Evolutionary conservation across 1,140 invertebrate genomes (phyloP), one percentile per base, ranked within the genome.

Genomic region (Euschistus heros): DNA sequence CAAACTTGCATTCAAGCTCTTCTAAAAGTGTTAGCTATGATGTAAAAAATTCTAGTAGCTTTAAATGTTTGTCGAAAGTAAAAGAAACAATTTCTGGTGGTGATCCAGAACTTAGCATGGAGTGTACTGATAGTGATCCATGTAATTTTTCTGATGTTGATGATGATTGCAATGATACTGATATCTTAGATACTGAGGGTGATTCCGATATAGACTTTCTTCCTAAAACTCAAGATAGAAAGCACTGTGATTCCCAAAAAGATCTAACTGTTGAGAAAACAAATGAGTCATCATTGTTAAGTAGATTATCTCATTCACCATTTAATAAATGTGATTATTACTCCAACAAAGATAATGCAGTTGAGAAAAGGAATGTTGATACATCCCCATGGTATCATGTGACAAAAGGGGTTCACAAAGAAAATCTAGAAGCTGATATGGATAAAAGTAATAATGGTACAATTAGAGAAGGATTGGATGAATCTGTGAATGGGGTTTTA

Each of bases 61-160:
- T 61, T 44, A 61, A 61, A 33, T 44, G 27, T 18, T 18, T 61
- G 27, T 61, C 59, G 6, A 44, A 61, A 26, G 59, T 24, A 6
- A 18, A 18, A 50, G 20, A 20, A 50, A 20, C 47, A 50, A 50
- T 50, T 50, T 24, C 14, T 57, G 54, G 24, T 24, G 20, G 20
- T 57, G 54, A 57, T 24, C 4, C 24, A 5, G 59, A 61, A 2
- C 6, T 33, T 37, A 37, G 15, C 3, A 61, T 33, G 27, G 59
- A 37, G 24, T 61, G 27, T 61, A 61, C n/a, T 61, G 59, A 44
- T 8, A 61, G 59, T 61, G 59, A 61, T 57, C 17, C 13, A 37
- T 61, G 59, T 37, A 44, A 61, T 37, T 61, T 61, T 37, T 22
- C n/a, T 18, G 59, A 61, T 37, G 27, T 61, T 44, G 59, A 61